A percentile compares a stretch with the other conserved stretches of the same genome.
phyloP scores from a whole-genome alignment of 2,888 invertebrate species.

The Platycnemis pennipes region DNA sequence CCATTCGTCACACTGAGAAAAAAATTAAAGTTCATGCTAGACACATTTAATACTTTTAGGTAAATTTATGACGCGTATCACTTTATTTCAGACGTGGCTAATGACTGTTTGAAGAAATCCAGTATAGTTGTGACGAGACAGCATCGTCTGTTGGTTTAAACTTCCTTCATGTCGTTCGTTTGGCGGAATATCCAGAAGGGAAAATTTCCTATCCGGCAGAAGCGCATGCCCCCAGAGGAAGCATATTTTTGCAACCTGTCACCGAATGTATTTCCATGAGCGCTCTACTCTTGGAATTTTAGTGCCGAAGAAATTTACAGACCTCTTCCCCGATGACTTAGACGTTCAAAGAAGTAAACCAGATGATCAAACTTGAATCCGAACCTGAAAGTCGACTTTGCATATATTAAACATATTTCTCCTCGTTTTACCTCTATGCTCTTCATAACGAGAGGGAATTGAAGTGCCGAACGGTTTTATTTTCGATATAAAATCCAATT shows the following conservation, averaged over 20 bases:
- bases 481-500: neutral
- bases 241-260: neutral
- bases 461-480: slow-evolving; percentile 19
- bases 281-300: neutral
- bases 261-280: neutral
- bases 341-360: neutral
- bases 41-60: no score
- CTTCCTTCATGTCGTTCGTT: no score
- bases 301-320: neutral
- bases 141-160: no score
- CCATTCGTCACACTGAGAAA: no score
- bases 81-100: no score
- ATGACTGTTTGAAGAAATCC: no score
- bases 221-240: neutral
- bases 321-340: neutral
- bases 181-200: no score
- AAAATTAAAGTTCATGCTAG: no score
- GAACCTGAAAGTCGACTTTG: neutral
- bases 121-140: no score
- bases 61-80: no score
- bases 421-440: neutral
- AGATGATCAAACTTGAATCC: neutral
- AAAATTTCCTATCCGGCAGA: neutral
- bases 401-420: neutral
- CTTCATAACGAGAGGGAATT: neutral